phyloP scores from a whole-genome alignment of 1,140 invertebrate species.

The Carcinoscorpius rotundicauda region DNA sequence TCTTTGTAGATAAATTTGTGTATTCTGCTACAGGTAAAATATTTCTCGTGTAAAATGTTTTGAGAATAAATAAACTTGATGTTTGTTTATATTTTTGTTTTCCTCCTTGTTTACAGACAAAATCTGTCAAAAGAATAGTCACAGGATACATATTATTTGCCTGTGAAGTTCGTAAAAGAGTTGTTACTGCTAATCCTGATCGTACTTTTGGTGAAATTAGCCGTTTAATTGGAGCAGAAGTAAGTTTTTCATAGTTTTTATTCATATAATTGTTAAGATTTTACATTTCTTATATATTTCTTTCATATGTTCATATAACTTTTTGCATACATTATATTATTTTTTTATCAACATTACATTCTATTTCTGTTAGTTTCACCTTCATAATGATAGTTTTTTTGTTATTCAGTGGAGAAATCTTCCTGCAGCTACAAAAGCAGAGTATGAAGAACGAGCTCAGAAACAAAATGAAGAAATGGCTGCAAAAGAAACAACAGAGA shows the following conservation, averaged over 20 bases:
- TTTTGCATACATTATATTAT: too few relatives aligned
- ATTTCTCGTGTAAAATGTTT: too few relatives aligned
- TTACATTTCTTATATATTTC: too few relatives aligned
- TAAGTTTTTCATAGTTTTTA: conserved; percentile 29
- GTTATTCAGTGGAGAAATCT: conserved; percentile 75
- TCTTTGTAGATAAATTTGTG: too few relatives aligned
- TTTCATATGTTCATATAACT: too few relatives aligned
- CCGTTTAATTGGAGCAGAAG: conserved; percentile 87
- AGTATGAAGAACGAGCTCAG: conserved; percentile 82
- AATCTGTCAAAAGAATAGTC: conserved; percentile 60
- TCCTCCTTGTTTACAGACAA: conserved; percentile 10
- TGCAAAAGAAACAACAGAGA: conserved; percentile 27
- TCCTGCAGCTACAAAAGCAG: conserved; percentile 69
- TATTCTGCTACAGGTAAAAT: too few relatives aligned
- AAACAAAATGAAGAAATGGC: conserved; percentile 65
- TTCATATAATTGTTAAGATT: too few relatives aligned
- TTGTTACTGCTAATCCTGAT: conserved; percentile 83
- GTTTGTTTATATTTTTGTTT: conserved; percentile 1
- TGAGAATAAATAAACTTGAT: too few relatives aligned
- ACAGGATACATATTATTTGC: conserved; percentile 98
- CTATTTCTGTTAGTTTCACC: too few relatives aligned
- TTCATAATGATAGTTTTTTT: too few relatives aligned
- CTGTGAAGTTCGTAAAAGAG: conserved; percentile 77
- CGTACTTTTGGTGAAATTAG: conserved; percentile 95
- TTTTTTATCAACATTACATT: too few relatives aligned